These are phyloP conservation scores for Mastomys natalensis DNA, from an alignment of 2,113 vertebrate species.

Conservation along the genomic window DNA sequence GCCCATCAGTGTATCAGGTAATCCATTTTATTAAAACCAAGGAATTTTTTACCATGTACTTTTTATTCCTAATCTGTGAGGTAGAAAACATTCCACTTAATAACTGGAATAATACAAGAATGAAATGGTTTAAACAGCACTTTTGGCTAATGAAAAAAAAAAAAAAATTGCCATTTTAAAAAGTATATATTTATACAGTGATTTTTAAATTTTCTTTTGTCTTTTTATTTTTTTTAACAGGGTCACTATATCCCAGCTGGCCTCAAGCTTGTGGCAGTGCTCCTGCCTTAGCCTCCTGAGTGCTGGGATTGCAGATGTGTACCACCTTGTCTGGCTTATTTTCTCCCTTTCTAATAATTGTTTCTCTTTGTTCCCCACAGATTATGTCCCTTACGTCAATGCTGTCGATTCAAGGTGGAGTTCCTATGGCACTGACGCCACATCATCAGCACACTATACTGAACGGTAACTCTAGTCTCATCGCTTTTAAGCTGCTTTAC, in stretches of 20 bases:
- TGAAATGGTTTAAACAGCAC: slow-evolving; percentile 14
- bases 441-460: slow-evolving; percentile 91
- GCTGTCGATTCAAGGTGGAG: slow-evolving; percentile 95
- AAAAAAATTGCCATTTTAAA: not conserved
- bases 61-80: not conserved
- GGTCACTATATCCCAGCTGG: not conserved
- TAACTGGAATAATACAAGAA: not conserved
- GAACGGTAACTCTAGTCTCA: slow-evolving; percentile 88
- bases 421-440: slow-evolving; percentile 93
- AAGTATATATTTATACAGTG: not conserved
- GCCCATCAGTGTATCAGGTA: slow-evolving; percentile 96
- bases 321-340: not conserved
- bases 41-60: not conserved
- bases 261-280: not conserved
- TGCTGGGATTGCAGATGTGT: not conserved
- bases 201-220: not conserved
- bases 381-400: slow-evolving; percentile 94
- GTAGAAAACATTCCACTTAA: slow-evolving; percentile 1
- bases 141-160: slow-evolving; percentile 11
- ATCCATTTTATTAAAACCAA: slow-evolving; percentile 5
- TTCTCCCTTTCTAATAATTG: slow-evolving; percentile 42
- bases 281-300: not conserved
- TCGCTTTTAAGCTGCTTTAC: slow-evolving; percentile 47
- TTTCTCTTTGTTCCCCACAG: slow-evolving; percentile 82
- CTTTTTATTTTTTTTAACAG: not conserved